These are phyloP conservation scores for Orussus abietinus DNA, from an alignment of 1,140 invertebrate species.

Conservation along the genomic window DNA sequence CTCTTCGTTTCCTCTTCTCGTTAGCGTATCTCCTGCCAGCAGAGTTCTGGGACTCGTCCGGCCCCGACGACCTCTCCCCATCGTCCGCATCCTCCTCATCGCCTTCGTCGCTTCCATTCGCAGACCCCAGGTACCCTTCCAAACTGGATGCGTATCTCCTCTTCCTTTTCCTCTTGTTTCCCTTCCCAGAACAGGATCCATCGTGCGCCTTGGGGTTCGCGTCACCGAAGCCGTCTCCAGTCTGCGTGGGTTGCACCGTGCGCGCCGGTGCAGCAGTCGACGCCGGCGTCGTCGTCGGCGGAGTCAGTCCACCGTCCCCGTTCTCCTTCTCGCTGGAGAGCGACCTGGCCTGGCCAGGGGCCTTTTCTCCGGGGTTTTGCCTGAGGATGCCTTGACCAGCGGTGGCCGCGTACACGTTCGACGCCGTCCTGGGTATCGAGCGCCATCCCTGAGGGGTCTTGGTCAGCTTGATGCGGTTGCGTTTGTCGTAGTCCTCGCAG, in stretches of 20 bases:
- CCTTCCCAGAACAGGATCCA: conserved; percentile 1
- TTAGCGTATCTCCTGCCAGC: too few species aligned
- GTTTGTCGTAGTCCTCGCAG: conserved; percentile 80
- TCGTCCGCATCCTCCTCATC: conserved; percentile 6
- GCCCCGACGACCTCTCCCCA: conserved; percentile 16
- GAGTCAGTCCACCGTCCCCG: too few species aligned
- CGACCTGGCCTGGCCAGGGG: too few species aligned
- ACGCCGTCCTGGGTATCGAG: conserved; percentile 71
- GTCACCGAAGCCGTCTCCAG: too few species aligned
- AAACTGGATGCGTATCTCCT: too few species aligned
- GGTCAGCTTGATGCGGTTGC: conserved; percentile 74
- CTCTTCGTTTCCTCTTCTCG: conserved; percentile 10
- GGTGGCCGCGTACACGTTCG: conserved; percentile 53
- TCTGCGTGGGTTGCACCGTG: too few species aligned
- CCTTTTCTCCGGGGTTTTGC: too few species aligned
- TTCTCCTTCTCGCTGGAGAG: too few species aligned
- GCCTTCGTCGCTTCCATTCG: conserved; percentile 9
- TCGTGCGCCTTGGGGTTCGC: neutral
- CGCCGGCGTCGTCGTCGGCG: conserved; percentile 8
- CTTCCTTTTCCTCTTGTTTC: too few species aligned
- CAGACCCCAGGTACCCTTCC: too few species aligned
- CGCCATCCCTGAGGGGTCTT: conserved; percentile 77
- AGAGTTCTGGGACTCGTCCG: too few species aligned
- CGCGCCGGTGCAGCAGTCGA: conserved; percentile 14
- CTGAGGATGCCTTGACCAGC: conserved; percentile 28